phyloP scores from a whole-genome alignment of 2,888 invertebrate species.

The Azorinus chamasolen region DNA sequence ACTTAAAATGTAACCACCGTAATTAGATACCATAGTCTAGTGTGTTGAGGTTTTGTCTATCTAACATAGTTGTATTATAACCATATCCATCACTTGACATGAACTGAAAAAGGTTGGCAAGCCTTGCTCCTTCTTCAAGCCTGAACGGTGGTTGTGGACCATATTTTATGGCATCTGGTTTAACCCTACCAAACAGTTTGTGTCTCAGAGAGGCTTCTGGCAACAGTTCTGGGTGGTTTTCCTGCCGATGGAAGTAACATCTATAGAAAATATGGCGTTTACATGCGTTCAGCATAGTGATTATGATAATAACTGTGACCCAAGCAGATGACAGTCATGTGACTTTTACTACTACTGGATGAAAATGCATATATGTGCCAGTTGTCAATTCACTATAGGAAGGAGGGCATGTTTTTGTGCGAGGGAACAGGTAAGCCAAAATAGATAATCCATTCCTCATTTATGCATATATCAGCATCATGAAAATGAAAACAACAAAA shows the following conservation, averaged over 20 bases:
- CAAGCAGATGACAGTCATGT: conserved; percentile 8
- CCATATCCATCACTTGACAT: neutral
- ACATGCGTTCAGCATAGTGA: too few relatives aligned
- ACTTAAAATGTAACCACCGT: too few relatives aligned
- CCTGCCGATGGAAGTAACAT: conserved; percentile 1
- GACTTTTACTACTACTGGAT: conserved; percentile 5
- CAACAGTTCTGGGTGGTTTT: conserved; percentile 11
- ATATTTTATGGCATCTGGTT: conserved; percentile 17
- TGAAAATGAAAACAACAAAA: neutral
- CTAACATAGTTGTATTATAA: too few relatives aligned
- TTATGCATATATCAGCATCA: too few relatives aligned
- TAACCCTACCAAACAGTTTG: conserved; percentile 30
- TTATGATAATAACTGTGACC: too few relatives aligned
- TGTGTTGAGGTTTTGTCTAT: too few relatives aligned
- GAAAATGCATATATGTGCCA: too few relatives aligned
- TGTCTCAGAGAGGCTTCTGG: conserved; percentile 30
- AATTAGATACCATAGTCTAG: too few relatives aligned
- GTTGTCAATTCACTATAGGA: too few relatives aligned
- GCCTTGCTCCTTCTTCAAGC: conserved; percentile 5
- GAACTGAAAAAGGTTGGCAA: conserved; percentile 12
- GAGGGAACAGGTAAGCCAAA: too few relatives aligned
- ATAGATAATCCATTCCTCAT: too few relatives aligned
- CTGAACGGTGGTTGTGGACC: conserved; percentile 12
- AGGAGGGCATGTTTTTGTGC: too few relatives aligned
- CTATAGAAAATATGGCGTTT: neutral